Evolutionary conservation across 2,888 invertebrate species (phyloP), one percentile per base, ranked within the genome.

Genomic region (Agonopterix heracliana): DNA sequence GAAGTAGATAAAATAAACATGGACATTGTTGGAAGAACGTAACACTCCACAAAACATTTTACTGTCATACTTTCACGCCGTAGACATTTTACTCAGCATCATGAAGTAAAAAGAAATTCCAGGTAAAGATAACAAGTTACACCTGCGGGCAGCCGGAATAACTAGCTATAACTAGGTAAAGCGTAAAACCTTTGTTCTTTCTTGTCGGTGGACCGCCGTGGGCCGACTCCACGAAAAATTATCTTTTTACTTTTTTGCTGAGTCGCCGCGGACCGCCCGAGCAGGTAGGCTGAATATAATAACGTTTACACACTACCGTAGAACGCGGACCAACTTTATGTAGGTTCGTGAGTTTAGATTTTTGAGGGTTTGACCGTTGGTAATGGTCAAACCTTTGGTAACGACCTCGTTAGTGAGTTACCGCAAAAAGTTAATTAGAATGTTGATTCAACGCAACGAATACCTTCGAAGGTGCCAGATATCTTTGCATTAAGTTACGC

Each of bases 241-340:
- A 79, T 81, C 81, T 83, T 82, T 86, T 84, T 81, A 72, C 74
- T 78, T 83, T 78, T 86, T 83, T 83, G 81, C 78, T 63, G 78
- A 77, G 74, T 76, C 71, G 78, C 71, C 73, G 71, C 72, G 73
- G 67, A 66, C 78, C 68, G 68, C 61, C 66, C 67, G 77, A 73
- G 76, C 85, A 85, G 85, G 84, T 85, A 85, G 75, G 71, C 72
- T 72, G 73, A 71, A 74, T 77, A 80, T 77, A 78, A 79, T 78
- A 77, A 71, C 69, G 67, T 65, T 73, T 64, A 63, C 66, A 26
- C 26, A 26, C 26, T 26, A 26, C 26, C 26, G 26, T 26, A 26
- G 26, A 26, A 26, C 7, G 26, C 26, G 26, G 7, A 26, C 26
- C 26, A 26, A 26, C 26, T 26, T 26, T 26, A 7, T 26, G 26